These are phyloP conservation scores for Belgica antarctica DNA, from an alignment of 2,888 invertebrate genomes.

Conservation along the genomic window DNA sequence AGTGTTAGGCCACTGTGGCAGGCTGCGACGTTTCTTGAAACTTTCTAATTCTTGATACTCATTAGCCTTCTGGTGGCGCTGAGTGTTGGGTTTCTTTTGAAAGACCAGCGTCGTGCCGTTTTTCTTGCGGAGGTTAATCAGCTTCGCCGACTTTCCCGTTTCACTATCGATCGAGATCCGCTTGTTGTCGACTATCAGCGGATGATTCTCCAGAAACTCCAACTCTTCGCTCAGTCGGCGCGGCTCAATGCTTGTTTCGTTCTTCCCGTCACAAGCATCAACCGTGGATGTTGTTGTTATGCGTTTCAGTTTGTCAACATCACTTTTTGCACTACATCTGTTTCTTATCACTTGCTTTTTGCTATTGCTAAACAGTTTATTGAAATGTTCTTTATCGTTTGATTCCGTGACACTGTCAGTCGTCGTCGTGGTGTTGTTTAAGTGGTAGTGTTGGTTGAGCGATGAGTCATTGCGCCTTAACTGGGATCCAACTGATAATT, in stretches of 20 bases:
- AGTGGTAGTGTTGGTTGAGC: neutral
- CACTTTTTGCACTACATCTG: conserved; percentile 27
- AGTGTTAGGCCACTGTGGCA: conserved; percentile 11
- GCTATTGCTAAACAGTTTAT: conserved; percentile 33
- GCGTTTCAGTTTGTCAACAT: conserved; percentile 44
- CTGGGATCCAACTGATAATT: conserved; percentile 23
- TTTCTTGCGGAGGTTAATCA: conserved; percentile 32
- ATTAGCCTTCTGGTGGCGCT: conserved; percentile 4
- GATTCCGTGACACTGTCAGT: neutral
- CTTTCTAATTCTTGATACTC: conserved; percentile 43
- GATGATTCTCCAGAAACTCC: conserved; percentile 23
- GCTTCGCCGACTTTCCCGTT: conserved; percentile 42
- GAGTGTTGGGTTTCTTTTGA: conserved; percentile 26
- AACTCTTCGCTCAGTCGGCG: neutral
- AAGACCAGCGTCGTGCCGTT: conserved; percentile 40
- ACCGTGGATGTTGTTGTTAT: no score
- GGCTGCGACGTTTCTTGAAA: conserved; percentile 35
- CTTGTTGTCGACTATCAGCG: conserved; percentile 21
- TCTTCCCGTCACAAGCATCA: conserved; percentile 43
- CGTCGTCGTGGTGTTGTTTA: neutral
- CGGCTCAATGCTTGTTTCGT: conserved; percentile 24
- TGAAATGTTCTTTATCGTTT: conserved; percentile 22
- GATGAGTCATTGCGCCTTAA: neutral
- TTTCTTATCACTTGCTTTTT: conserved; percentile 43
- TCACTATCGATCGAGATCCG: conserved; percentile 42